Percentiles rank a stretch among this genome's conserved stretches.
These are phyloP conservation scores for Burhinus oedicnemus DNA, from an alignment of 2,113 vertebrate species.

Conservation along the genomic window DNA sequence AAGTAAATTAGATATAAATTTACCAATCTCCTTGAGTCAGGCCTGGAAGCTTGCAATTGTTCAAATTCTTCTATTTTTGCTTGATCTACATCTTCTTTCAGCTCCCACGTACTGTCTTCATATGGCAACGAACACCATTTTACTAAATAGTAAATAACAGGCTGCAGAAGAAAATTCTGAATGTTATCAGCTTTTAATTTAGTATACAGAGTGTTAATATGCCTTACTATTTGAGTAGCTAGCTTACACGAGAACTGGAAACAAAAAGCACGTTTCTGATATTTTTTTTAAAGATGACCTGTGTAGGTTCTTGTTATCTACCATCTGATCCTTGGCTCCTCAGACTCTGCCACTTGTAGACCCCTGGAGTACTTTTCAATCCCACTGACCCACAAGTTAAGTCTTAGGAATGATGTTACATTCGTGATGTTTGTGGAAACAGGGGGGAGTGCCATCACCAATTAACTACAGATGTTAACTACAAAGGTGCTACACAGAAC, in stretches of 20 bases:
- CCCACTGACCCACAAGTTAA: not conserved
- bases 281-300: not conserved
- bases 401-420: not conserved
- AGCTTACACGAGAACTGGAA: not conserved
- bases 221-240: not conserved
- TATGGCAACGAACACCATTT: constrained; percentile 99
- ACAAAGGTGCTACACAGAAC: not conserved
- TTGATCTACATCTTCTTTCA: constrained; percentile 97
- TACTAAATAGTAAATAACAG: constrained; percentile 98
- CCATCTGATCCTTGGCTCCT: not conserved
- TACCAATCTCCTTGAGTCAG: constrained; percentile 90
- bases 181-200: constrained; percentile 58
- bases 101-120: constrained; percentile 99
- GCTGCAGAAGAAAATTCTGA: constrained; percentile 78
- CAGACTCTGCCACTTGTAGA: not conserved
- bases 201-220: constrained; percentile 15
- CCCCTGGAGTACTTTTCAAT: not conserved
- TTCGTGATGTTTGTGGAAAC: not conserved
- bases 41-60: constrained; percentile 90
- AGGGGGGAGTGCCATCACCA: not conserved
- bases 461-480: not conserved
- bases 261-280: not conserved
- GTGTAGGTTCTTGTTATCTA: not conserved
- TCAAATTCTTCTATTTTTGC: constrained; percentile 98
- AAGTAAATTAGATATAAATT: constrained; percentile 66